A percentile compares a stretch with the other conserved stretches of the same genome.
These are phyloP conservation scores for Coremacera marginata DNA, from an alignment of 2,888 invertebrate genomes.

Conservation along the genomic window DNA sequence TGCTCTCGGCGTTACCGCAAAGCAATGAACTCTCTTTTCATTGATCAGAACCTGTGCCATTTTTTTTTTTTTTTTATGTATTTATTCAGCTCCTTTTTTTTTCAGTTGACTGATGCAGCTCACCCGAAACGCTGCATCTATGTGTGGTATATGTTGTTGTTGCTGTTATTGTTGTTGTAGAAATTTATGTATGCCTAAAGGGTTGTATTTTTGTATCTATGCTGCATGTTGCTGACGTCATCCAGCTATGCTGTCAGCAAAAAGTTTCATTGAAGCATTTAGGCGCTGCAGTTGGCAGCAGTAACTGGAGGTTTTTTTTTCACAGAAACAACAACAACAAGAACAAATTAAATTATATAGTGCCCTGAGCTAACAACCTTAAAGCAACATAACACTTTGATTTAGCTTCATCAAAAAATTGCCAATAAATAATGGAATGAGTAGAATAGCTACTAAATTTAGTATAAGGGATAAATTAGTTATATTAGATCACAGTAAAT, in stretches of 20 bases:
- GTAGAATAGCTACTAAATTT: too few species aligned
- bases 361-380: not conserved
- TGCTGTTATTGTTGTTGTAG: not conserved
- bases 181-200: not conserved
- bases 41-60: constrained; percentile 1
- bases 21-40: constrained; percentile 27
- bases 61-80: not conserved
- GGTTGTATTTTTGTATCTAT: not conserved
- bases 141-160: not conserved
- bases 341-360: not conserved
- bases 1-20: not conserved
- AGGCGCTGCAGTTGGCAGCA: constrained; percentile 1
- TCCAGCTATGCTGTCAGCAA: constrained; percentile 13
- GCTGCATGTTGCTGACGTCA: constrained; percentile 17
- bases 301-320: not conserved
- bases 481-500: too few species aligned
- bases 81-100: not conserved
- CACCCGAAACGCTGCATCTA: not conserved
- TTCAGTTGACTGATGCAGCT: too few species aligned
- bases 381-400: not conserved
- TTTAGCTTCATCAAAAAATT: not conserved
- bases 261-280: not conserved
- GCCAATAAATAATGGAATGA: not conserved
- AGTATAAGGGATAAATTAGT: too few species aligned
- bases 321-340: constrained; percentile 18